Percentiles rank a stretch among this genome's conserved stretches.
Conservation (phyloP, 2,888 invertebrate species). For the Lasioglossum figueresi region DNA sequence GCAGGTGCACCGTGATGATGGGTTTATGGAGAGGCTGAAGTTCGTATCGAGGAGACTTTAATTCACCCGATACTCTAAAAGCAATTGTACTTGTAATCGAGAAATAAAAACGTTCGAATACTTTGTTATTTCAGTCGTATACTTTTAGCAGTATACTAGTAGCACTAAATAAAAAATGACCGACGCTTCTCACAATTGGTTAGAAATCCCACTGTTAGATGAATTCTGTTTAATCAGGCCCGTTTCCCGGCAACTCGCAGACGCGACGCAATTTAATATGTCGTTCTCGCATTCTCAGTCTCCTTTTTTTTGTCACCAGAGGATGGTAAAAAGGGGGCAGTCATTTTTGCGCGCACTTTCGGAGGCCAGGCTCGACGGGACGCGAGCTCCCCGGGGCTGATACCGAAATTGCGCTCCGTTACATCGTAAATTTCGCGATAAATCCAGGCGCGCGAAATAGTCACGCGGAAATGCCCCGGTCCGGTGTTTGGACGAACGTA, state of each 20-base stretch:
- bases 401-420: conserved; percentile 60
- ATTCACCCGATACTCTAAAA: background rate
- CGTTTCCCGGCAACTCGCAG: background rate
- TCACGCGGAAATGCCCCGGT: conserved; percentile 32
- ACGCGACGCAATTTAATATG: background rate
- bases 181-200: background rate
- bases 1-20: background rate
- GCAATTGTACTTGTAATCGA: background rate
- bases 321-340: background rate
- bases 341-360: conserved; percentile 34
- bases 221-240: background rate
- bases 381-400: conserved; percentile 38
- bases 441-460: conserved; percentile 47
- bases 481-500: conserved; percentile 49
- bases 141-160: background rate
- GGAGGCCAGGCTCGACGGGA: conserved; percentile 49
- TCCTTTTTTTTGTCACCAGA: background rate
- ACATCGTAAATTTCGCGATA: conserved; percentile 60
- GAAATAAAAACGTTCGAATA: background rate
- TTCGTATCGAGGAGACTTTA: background rate
- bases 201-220: background rate
- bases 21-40: background rate
- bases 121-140: background rate
- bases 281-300: background rate
- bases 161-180: background rate